Evolutionary conservation across 1,140 invertebrate genomes (phyloP), one percentile per base, ranked within the genome.

Genomic region (Euborellia annulipes): DNA sequence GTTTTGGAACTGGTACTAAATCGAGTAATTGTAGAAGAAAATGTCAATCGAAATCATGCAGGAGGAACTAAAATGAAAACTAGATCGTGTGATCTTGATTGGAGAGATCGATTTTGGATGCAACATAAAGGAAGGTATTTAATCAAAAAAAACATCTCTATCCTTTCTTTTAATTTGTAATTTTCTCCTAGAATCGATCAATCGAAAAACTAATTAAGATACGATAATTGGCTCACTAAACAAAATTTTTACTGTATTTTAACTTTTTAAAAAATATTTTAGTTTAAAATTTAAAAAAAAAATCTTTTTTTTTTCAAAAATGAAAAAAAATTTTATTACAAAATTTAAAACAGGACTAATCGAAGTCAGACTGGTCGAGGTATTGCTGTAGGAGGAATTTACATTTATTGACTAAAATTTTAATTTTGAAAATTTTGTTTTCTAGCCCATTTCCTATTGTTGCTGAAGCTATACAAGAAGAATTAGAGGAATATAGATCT

Each of bases 401-500:
- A 47, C 27, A 14, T 48, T 3, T 39, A 7, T 30, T n/a, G n/a
- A n/a, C n/a, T n/a, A n/a, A 7, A 16, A 13, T 13, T 16, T 40
- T n/a, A 8, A 38, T 3, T 3, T 41, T 18, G 11, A 13, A 34
- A 19, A 46, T 40, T 32, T 43, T 39, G 45, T 43, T 13, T 59
- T 56, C 23, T 16, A 92, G 87, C 59, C 93, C 95, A 0, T 98
- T 99, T 61, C 95, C 95, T 0, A 82, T 77, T 14, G 94, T 98
- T 3, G 95, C 95, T 7, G 95, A 98, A 68, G 88, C 93, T 16
- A 94, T 99, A 52, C 94, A 99, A 63, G 89, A 94, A 65, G 90
- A 97, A 65, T 62, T 99, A 46, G 95, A 99, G 63, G 82, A 86
- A 40, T 97, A 96, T 64, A 75, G 75, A 52, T 78, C 78, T 44